Percentiles rank a stretch among this genome's conserved stretches.
These are phyloP conservation scores for Chrysolina americana DNA, from an alignment of 2,888 invertebrate species.

Conservation along the genomic window DNA sequence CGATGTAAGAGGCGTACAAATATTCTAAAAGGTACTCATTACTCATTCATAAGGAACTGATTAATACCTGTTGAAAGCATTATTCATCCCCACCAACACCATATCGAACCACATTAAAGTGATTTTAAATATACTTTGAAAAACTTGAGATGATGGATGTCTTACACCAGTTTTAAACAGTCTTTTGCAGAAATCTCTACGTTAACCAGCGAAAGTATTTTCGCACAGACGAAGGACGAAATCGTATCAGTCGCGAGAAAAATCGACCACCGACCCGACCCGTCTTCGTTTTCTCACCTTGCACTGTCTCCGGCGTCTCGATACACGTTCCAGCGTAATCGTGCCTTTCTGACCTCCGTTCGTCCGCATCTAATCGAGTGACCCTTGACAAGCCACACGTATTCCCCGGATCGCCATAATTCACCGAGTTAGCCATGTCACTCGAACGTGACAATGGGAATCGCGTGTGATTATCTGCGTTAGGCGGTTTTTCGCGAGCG, in stretches of 20 bases:
- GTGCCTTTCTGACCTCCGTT: slow-evolving; percentile 63
- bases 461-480: slow-evolving; percentile 63
- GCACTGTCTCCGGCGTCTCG: slow-evolving; percentile 45
- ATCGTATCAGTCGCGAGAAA: neutral
- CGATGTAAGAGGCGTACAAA: no score
- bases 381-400: slow-evolving; percentile 68
- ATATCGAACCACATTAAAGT: no score
- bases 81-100: no score
- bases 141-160: no score
- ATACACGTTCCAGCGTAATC: slow-evolving; percentile 63
- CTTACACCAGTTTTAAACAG: no score
- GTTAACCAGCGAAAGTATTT: neutral
- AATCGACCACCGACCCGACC: neutral
- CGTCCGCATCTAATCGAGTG: slow-evolving; percentile 66
- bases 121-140: no score
- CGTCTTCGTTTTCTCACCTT: neutral
- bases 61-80: no score
- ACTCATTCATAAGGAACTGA: no score
- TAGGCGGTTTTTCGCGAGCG: slow-evolving; percentile 46
- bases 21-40: no score
- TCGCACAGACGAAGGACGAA: neutral
- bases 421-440: slow-evolving; percentile 65
- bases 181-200: no score
- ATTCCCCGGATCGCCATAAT: slow-evolving; percentile 63
- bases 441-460: slow-evolving; percentile 66